phyloP scores from a whole-genome alignment of 2,888 invertebrate species.

The Philaethria dido region DNA sequence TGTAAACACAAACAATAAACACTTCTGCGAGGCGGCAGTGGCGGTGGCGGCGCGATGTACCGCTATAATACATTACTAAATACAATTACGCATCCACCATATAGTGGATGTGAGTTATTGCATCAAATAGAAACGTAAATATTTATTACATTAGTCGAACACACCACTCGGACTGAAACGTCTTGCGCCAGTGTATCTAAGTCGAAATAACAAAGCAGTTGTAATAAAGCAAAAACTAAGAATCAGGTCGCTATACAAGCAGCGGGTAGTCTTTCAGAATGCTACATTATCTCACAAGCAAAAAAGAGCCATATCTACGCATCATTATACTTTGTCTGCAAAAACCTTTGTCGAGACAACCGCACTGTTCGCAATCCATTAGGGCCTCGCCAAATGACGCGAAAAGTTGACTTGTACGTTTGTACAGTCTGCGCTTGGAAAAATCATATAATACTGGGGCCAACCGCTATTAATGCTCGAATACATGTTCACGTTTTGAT shows the following conservation, averaged over 20 bases:
- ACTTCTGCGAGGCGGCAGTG: slow-evolving; percentile 9
- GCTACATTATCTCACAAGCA: slow-evolving; percentile 47
- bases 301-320: slow-evolving; percentile 49
- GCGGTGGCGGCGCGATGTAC: slow-evolving; percentile 10
- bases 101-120: slow-evolving; percentile 9
- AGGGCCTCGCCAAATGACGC: slow-evolving; percentile 74
- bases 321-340: slow-evolving; percentile 52
- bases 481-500: slow-evolving; percentile 56
- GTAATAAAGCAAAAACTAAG: slow-evolving; percentile 44
- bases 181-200: slow-evolving; percentile 4
- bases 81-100: slow-evolving; percentile 18
- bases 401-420: slow-evolving; percentile 71
- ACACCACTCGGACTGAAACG: neutral
- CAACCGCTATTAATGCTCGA: slow-evolving; percentile 56
- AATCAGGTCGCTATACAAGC: slow-evolving; percentile 44
- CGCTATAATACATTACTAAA: slow-evolving; percentile 21
- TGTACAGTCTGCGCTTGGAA: slow-evolving; percentile 51
- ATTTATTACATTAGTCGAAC: slow-evolving; percentile 4
- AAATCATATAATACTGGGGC: slow-evolving; percentile 56
- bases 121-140: slow-evolving; percentile 13
- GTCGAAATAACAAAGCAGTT: slow-evolving; percentile 28
- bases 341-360: slow-evolving; percentile 73
- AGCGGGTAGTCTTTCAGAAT: slow-evolving; percentile 40
- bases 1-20: slow-evolving; percentile 21
- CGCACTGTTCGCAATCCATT: slow-evolving; percentile 76